Percentiles rank a stretch among this genome's conserved stretches.
Conservation (phyloP, 2,113 vertebrate genomes). For the Piaya cayana region DNA sequence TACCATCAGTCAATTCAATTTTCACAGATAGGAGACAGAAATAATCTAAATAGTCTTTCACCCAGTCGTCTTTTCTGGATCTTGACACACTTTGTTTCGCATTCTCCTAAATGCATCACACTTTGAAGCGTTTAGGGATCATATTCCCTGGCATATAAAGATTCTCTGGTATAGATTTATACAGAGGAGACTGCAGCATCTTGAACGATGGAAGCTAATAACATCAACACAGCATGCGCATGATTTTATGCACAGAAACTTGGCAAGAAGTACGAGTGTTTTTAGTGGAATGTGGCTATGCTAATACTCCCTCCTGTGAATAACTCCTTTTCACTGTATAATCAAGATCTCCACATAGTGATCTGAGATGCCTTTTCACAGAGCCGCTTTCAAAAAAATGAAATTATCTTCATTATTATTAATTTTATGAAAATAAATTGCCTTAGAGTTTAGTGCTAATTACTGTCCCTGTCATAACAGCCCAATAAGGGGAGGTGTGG, state of each 20-base stretch:
- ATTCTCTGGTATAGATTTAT: conserved; percentile 32
- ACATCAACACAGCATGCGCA: conserved; percentile 55
- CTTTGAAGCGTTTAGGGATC: conserved; percentile 27
- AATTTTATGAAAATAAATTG: conserved; percentile 60
- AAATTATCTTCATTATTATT: conserved; percentile 67
- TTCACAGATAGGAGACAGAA: conserved; percentile 29
- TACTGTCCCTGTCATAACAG: background rate
- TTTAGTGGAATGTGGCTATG: conserved; percentile 51
- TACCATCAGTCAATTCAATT: conserved; percentile 36
- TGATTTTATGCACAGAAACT: conserved; percentile 61
- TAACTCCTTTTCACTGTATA: conserved; percentile 39
- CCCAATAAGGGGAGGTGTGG: background rate
- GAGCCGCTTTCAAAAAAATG: conserved; percentile 48
- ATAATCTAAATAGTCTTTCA: conserved; percentile 6
- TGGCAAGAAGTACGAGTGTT: conserved; percentile 56
- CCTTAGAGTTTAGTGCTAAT: conserved; percentile 46
- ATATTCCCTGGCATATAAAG: conserved; percentile 17
- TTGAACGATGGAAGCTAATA: conserved; percentile 61
- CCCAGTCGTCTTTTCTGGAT: background rate
- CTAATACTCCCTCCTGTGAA: conserved; percentile 57
- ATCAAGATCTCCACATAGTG: conserved; percentile 30
- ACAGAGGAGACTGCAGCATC: conserved; percentile 40
- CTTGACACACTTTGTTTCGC: conserved; percentile 34
- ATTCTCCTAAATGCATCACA: conserved; percentile 40
- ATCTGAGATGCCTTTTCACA: conserved; percentile 48